Conservation (phyloP, 2,888 invertebrate species). For the Catotricha subobsoleta region DNA sequence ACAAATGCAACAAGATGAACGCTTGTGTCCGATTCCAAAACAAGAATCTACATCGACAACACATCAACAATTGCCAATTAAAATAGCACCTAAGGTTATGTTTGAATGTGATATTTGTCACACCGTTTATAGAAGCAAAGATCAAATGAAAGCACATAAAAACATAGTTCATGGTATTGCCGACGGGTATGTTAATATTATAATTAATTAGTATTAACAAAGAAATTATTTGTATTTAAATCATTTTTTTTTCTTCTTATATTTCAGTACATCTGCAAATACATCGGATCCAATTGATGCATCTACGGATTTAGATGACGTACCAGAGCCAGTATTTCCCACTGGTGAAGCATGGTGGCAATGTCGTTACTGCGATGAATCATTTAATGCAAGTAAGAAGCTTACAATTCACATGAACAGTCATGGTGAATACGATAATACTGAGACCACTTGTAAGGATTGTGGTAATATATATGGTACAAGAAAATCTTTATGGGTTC, state of each 20-base stretch:
- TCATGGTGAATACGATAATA: conserved; percentile 28
- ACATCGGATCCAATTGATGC: not conserved
- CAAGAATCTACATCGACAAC: conserved; percentile 2
- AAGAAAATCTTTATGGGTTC: conserved; percentile 30
- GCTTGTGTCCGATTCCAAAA: conserved; percentile 6
- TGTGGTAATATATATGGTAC: conserved; percentile 30
- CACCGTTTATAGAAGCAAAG: conserved; percentile 24
- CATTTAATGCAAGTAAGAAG: conserved; percentile 29
- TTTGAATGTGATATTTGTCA: conserved; percentile 29
- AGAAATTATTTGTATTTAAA: not conserved
- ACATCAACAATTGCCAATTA: not conserved
- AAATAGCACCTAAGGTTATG: conserved; percentile 1
- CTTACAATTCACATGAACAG: conserved; percentile 29
- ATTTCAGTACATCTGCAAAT: not conserved
- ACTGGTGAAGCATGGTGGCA: conserved; percentile 21
- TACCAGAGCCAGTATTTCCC: conserved; percentile 9
- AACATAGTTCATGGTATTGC: conserved; percentile 20
- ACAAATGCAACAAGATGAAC: conserved; percentile 6
- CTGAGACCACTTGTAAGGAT: conserved; percentile 30
- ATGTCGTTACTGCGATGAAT: conserved; percentile 29
- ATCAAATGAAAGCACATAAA: conserved; percentile 24
- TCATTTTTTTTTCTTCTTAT: not conserved
- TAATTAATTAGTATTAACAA: not conserved
- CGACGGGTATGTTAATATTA: not conserved
- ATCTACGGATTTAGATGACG: conserved; percentile 7